Conservation (phyloP, 2,888 invertebrate species). For the Molanna angustata region DNA sequence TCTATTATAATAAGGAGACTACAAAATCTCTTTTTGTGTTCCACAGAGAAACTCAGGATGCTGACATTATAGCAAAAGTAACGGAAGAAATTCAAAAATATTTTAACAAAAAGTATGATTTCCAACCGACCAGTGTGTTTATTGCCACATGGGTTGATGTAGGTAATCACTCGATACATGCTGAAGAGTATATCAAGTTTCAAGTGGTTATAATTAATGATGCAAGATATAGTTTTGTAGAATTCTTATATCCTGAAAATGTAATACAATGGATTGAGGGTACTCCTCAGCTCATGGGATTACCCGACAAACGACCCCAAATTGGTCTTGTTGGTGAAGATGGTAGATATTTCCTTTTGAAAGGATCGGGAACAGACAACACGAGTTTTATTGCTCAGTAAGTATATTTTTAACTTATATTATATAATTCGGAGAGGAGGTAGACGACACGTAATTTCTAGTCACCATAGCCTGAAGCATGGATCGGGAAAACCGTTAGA, state of each 20-base stretch:
- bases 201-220: constrained; percentile 69
- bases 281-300: constrained; percentile 67
- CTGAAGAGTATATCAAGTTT: constrained; percentile 80
- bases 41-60: constrained; percentile 66
- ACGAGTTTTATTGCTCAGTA: constrained; percentile 77
- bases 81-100: constrained; percentile 68
- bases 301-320: constrained; percentile 90
- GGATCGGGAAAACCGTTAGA: too few relatives aligned
- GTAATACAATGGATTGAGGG: constrained; percentile 93
- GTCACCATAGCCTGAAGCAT: too few relatives aligned
- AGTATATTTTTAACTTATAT: constrained; percentile 35
- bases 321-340: constrained; percentile 88
- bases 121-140: constrained; percentile 75
- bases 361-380: constrained; percentile 90
- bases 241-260: constrained; percentile 82
- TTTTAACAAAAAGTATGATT: constrained; percentile 69
- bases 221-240: constrained; percentile 77
- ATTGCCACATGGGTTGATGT: constrained; percentile 91
- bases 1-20: constrained; percentile 90
- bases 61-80: constrained; percentile 62
- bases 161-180: constrained; percentile 66
- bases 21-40: constrained; percentile 68
- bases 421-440: too few relatives aligned
- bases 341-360: constrained; percentile 69
- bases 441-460: too few relatives aligned